Evolutionary conservation across 2,888 invertebrate species (phyloP), one percentile per base, ranked within the genome.

Genomic region (Cheilosia vernalis): DNA sequence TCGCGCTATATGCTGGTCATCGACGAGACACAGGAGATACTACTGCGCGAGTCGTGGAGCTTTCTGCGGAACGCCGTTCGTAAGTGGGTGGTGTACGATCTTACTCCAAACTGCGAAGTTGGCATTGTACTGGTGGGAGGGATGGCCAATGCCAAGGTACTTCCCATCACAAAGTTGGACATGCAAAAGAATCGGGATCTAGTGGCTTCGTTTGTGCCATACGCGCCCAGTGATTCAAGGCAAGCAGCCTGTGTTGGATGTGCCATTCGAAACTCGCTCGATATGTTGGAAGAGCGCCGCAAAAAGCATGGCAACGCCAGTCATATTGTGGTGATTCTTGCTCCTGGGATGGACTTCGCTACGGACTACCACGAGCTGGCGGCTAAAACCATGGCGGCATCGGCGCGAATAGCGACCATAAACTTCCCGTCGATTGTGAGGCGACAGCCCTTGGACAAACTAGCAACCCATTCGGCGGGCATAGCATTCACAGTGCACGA

Each of bases 21-120:
- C 47, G 94, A 94, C 89, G 94, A 94, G 87, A 93, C 94, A 19
- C 93, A 93, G 87, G 93, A 94, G 83, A 94, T 94, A 93, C 89
- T 93, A 81, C 90, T 93, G 37, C 91, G 94, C 87, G 94, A 94
- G 89, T 94, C 94, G 1, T 94, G 94, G 94, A 93, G 92, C 72
- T 94, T 94, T 88, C 90, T 94, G 66, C 91, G 94, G 44, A 90
- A 93, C 78, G 94, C 94, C 0, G 92, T 94, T 73, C 92, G 94
- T 47, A 94, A 94, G 89, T 94, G 94, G 93, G 93, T 94, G 3
- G 91, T 93, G 33, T 93, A 93, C 77, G 93, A 94, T 88, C 89
- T 94, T 19, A 93, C 93, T 0, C 89, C 90, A 24, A 93, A 93
- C 87, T 92, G 93, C 0, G 94, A 94, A 89, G 91, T 94, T 1